A percentile compares a stretch with the other conserved stretches of the same genome.
Conservation (phyloP, 1,140 invertebrate species). For the Muscidifurax raptorellus region DNA sequence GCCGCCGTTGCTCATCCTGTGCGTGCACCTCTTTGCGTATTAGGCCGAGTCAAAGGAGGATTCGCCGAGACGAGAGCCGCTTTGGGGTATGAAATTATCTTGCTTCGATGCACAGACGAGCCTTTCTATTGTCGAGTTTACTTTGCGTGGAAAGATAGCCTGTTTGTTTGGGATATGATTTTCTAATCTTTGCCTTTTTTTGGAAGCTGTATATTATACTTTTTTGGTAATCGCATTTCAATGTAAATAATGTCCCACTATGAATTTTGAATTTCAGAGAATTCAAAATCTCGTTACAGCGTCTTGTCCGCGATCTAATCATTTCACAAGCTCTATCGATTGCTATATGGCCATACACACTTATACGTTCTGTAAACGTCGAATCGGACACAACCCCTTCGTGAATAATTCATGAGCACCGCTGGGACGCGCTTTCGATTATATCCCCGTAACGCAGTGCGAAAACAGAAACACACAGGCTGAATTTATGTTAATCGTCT, state of each 20-base stretch:
- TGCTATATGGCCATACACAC: background rate
- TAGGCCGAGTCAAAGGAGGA: slow-evolving; percentile 41
- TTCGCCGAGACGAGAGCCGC: background rate
- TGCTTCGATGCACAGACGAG: slow-evolving; percentile 17
- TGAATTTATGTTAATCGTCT: too few species aligned
- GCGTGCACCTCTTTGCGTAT: slow-evolving; percentile 28
- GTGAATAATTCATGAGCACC: slow-evolving; percentile 22
- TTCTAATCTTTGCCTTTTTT: slow-evolving; percentile 13
- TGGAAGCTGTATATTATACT: background rate
- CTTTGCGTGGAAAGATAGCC: background rate
- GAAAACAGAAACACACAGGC: background rate
- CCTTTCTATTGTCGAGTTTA: background rate
- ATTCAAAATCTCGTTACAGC: background rate
- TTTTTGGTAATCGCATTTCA: background rate
- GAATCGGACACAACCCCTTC: background rate
- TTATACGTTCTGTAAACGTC: background rate
- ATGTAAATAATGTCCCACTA: too few species aligned
- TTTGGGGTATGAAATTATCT: slow-evolving; percentile 37
- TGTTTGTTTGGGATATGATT: background rate
- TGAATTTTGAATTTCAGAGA: background rate
- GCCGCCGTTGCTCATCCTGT: background rate
- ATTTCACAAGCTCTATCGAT: background rate
- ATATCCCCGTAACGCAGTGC: background rate
- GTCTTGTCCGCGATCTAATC: background rate
- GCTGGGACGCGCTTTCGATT: background rate